These are phyloP conservation scores for Tetragonula clypearis DNA, from an alignment of 1,140 invertebrate species.

Conservation along the genomic window DNA sequence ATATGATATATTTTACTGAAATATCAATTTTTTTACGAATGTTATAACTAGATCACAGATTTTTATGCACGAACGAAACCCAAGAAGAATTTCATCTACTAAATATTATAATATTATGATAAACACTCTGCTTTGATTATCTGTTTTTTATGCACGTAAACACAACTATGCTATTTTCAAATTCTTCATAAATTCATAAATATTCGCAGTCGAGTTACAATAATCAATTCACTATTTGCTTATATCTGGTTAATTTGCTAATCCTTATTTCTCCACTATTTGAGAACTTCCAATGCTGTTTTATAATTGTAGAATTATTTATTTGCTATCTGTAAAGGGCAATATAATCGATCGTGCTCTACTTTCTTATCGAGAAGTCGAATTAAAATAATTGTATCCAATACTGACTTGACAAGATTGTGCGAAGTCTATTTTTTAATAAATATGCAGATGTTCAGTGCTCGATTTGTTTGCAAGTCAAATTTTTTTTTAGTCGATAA, in stretches of 20 bases:
- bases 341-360: not conserved
- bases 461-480: not conserved
- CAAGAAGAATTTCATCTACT: no score
- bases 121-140: no score
- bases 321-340: not conserved
- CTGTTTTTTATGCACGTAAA: no score
- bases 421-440: not conserved
- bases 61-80: not conserved
- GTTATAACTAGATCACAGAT: not conserved
- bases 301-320: not conserved
- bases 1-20: no score
- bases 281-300: not conserved
- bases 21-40: not conserved
- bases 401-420: not conserved
- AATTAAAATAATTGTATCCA: no score
- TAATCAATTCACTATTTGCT: not conserved
- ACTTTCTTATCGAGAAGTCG: no score
- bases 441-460: not conserved
- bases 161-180: not conserved
- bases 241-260: not conserved
- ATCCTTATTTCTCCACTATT: not conserved
- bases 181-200: not conserved
- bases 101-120: no score
- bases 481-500: not conserved
- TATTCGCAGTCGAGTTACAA: not conserved